phyloP scores from a whole-genome alignment of 2,113 vertebrate species.

The Salvelinus sp. region DNA sequence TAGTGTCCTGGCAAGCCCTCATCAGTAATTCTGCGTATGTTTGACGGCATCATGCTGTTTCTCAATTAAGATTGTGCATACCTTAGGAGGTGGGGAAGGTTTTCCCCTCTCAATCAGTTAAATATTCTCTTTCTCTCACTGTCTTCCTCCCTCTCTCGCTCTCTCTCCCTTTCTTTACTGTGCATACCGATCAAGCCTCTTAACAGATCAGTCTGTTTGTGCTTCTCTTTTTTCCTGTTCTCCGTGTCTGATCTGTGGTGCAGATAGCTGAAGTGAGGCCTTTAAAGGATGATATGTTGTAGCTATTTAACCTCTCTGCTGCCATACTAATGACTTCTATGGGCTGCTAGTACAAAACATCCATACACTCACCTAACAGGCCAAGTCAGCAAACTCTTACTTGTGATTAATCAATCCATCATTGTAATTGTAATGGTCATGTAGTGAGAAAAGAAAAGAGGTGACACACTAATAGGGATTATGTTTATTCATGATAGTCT shows the following conservation, averaged over 20 bases:
- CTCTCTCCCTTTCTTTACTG: not conserved
- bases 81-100: constrained; percentile 36
- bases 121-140: constrained; percentile 12
- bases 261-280: not conserved
- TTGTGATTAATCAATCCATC: too few relatives aligned
- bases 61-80: constrained; percentile 44
- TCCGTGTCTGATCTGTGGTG: not conserved
- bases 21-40: constrained; percentile 49
- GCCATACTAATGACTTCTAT: not conserved
- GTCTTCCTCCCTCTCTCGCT: not conserved
- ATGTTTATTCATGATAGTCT: too few relatives aligned
- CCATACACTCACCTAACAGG: too few relatives aligned
- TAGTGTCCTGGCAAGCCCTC: constrained; percentile 28
- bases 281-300: not conserved
- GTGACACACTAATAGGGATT: too few relatives aligned
- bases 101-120: constrained; percentile 31
- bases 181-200: not conserved
- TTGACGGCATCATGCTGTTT: constrained; percentile 34
- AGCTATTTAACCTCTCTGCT: not conserved
- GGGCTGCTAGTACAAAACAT: not conserved
- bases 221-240: constrained; percentile 40
- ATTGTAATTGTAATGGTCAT: too few relatives aligned
- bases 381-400: too few relatives aligned
- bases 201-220: not conserved
- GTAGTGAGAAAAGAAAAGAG: too few relatives aligned